Evolutionary conservation across 2,113 vertebrate species (phyloP), one percentile per base, ranked within the genome.

Genomic region (Girardinichthys multiradiatus): DNA sequence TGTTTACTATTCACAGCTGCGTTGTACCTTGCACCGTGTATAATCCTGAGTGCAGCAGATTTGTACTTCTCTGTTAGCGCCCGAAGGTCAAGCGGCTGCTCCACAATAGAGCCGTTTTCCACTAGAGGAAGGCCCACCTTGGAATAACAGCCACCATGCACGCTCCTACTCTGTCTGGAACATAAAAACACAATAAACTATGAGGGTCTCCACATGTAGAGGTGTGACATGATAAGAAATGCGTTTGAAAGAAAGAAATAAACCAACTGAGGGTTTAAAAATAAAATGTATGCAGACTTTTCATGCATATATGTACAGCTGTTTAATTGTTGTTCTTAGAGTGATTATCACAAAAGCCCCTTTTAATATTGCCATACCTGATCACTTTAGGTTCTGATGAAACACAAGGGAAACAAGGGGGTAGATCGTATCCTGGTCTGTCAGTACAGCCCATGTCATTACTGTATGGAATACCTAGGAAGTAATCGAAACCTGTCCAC

Each of bases 381-480:
- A 70, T 74, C 1, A 75, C n/a, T 0, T 48, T 0, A 0, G 68
- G 2, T 2, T 64, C 80, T 37, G 0, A 45, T 0, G 0, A 70
- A 0, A 93, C 89, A 88, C 98, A 99, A 1, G 95, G 90, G 0
- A 83, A 91, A 65, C 97, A 98, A 27, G 89, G 92, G 0, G 98
- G 98, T 29, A 93, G 33, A 88, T 99, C 87, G 73, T 94, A 97
- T 29, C 98, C 96, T 0, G 97, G 96, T 24, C 4, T 79, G 59
- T 99, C 98, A 0, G 96, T 97, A 72, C 98, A 99, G 86, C 98
- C 98, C 98, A 99, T 99, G 72, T 99, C 98, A 0, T 98, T 95
- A 85, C 98, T 99, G 81, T 98, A 99, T 1, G 98, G 98, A 68
- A 99, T 95, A 26, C 98, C 98, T 0, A 96, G 93, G 90, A 96